Percentiles rank a stretch among this genome's conserved stretches.
Conservation (phyloP, 2,797 vertebrate species). For the Triplophysa bombifrons region DNA sequence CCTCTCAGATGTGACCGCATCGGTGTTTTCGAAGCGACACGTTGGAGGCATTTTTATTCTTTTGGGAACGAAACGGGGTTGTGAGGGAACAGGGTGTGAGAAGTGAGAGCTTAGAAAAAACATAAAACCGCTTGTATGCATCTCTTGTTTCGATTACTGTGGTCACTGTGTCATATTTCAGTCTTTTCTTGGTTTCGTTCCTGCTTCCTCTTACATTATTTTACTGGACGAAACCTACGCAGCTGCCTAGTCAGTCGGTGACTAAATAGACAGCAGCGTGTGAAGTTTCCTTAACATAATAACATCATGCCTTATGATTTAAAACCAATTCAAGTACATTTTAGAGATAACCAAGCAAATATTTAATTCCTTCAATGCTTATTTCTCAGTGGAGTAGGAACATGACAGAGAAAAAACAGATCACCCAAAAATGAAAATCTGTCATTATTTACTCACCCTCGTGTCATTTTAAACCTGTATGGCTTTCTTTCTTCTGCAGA, state of each 20-base stretch:
- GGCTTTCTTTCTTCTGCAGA: too few species aligned
- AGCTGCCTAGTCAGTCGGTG: neutral
- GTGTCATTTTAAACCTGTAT: too few species aligned
- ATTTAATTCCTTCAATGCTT: neutral
- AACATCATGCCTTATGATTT: neutral
- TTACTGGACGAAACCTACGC: neutral
- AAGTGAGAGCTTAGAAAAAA: conserved; percentile 46
- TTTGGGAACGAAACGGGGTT: conserved; percentile 46
- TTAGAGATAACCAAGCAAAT: neutral
- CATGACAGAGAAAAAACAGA: too few species aligned
- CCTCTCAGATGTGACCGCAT: conserved; percentile 52
- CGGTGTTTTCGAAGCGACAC: conserved; percentile 28
- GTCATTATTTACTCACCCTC: too few species aligned
- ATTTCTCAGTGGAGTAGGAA: neutral
- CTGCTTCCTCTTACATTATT: conserved; percentile 42
- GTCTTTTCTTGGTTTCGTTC: conserved; percentile 35
- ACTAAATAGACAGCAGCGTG: neutral
- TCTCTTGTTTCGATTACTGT: conserved; percentile 31
- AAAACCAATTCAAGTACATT: neutral
- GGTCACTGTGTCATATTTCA: conserved; percentile 8
- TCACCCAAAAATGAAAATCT: too few species aligned
- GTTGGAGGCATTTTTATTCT: conserved; percentile 34
- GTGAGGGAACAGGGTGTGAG: conserved; percentile 19
- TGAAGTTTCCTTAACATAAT: neutral
- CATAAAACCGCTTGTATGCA: conserved; percentile 10